phyloP scores from a whole-genome alignment of 2,113 vertebrate genomes.

The Papio anubis region DNA sequence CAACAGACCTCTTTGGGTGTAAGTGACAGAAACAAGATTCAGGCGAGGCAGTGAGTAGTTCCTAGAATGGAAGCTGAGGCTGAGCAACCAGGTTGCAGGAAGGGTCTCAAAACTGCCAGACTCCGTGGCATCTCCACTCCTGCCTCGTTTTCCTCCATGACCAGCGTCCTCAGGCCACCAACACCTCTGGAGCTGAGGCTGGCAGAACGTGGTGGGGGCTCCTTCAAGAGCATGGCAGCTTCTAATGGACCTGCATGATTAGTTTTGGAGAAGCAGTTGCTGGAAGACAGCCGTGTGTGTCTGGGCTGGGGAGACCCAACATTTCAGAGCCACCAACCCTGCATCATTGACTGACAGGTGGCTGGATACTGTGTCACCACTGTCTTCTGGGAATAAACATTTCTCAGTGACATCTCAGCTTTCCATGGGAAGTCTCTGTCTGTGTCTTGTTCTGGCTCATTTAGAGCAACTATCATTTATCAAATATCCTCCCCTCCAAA shows the following conservation, averaged over 20 bases:
- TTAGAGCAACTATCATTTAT: not conserved
- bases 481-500: too few species aligned
- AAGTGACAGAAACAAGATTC: not conserved
- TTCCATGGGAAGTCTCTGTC: not conserved
- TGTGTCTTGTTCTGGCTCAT: not conserved
- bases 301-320: not conserved
- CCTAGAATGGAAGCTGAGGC: not conserved
- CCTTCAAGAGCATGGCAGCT: not conserved
- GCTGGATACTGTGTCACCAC: accelerated
- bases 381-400: not conserved
- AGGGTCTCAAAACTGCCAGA: not conserved
- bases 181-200: not conserved
- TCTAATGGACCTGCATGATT: accelerated
- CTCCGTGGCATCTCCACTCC: not conserved
- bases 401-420: accelerated
- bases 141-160: not conserved
- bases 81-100: accelerated
- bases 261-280: not conserved
- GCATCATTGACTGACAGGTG: not conserved
- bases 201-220: accelerated
- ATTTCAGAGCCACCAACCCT: not conserved
- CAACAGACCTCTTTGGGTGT: not conserved
- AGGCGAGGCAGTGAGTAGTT: not conserved
- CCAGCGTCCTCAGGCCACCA: not conserved
- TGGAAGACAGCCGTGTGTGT: not conserved